These are phyloP conservation scores for Microcebus ravelobensis DNA, from an alignment of 2,113 vertebrate genomes.

Conservation along the genomic window DNA sequence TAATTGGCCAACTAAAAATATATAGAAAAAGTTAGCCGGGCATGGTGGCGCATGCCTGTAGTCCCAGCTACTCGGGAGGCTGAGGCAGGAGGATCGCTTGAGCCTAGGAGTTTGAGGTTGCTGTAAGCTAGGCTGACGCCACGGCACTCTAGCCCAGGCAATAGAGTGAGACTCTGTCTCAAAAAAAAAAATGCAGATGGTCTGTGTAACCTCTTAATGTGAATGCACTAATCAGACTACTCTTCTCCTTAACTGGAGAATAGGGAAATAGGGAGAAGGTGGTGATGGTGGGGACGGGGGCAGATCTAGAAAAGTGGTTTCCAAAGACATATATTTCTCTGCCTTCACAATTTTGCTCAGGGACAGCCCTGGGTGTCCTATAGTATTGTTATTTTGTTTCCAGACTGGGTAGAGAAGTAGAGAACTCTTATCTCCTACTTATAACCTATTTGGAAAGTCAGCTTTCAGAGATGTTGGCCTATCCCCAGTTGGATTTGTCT, in stretches of 20 bases:
- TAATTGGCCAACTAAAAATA: too few relatives aligned
- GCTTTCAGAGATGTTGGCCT: conserved; percentile 26
- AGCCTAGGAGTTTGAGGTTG: too few relatives aligned
- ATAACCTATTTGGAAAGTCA: conserved; percentile 35
- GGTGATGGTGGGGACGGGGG: not conserved
- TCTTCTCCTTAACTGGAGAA: conserved; percentile 1
- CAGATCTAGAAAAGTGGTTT: not conserved
- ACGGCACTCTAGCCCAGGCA: too few relatives aligned
- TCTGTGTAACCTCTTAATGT: not conserved
- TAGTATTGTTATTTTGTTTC: conserved; percentile 14
- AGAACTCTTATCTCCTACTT: conserved; percentile 29
- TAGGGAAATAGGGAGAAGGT: not conserved
- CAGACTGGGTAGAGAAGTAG: not conserved
- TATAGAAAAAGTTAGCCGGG: too few relatives aligned
- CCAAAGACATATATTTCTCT: not conserved
- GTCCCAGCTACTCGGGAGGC: too few relatives aligned
- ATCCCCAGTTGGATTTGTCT: conserved; percentile 1
- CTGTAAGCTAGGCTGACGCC: too few relatives aligned
- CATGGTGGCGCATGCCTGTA: too few relatives aligned
- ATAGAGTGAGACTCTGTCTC: too few relatives aligned
- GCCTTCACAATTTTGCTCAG: not conserved
- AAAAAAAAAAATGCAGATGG: not conserved
- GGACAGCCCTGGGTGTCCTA: not conserved
- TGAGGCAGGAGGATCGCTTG: too few relatives aligned
- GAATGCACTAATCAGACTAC: not conserved